Evolutionary conservation across 2,888 invertebrate species (phyloP).

Genomic region (Catocala fraxini): DNA sequence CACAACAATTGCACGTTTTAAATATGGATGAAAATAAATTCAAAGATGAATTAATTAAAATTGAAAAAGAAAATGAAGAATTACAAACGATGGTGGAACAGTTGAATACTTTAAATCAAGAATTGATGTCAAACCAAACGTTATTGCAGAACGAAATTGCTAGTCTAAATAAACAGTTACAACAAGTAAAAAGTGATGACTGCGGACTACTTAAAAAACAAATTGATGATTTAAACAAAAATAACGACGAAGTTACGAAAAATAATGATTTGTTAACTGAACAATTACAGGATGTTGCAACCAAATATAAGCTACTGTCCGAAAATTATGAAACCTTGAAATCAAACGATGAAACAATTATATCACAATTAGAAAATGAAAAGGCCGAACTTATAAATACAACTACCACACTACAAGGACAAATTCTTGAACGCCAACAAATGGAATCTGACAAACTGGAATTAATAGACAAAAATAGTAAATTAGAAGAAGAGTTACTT

Average conservation of each 20-base stretch:
- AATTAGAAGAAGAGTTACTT: constrained; percentile 8
- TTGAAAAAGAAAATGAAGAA: constrained; percentile 83
- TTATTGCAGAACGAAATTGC: constrained; percentile 67
- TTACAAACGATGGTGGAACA: constrained; percentile 72
- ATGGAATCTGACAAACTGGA: constrained; percentile 17
- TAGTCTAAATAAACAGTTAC: constrained; percentile 64
- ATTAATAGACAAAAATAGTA: constrained; percentile 31
- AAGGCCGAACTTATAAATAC: constrained; percentile 40
- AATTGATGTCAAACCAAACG: constrained; percentile 59
- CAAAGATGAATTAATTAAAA: constrained; percentile 70
- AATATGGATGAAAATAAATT: constrained; percentile 47
- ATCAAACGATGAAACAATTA: constrained; percentile 56
- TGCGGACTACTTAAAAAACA: constrained; percentile 60
- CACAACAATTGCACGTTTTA: constrained; percentile 30
- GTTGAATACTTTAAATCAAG: constrained; percentile 69
- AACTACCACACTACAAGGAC: background rate
- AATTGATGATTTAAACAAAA: constrained; percentile 58
- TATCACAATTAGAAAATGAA: constrained; percentile 54
- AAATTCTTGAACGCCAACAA: background rate
- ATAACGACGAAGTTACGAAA: constrained; percentile 54
- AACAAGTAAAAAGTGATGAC: constrained; percentile 56
- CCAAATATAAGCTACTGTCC: constrained; percentile 53
- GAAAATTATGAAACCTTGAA: constrained; percentile 56
- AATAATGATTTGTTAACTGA: constrained; percentile 49
- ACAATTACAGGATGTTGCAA: constrained; percentile 56